These are phyloP conservation scores for Lucifuga dentata DNA, from an alignment of 2,113 vertebrate genomes.

Conservation along the genomic window DNA sequence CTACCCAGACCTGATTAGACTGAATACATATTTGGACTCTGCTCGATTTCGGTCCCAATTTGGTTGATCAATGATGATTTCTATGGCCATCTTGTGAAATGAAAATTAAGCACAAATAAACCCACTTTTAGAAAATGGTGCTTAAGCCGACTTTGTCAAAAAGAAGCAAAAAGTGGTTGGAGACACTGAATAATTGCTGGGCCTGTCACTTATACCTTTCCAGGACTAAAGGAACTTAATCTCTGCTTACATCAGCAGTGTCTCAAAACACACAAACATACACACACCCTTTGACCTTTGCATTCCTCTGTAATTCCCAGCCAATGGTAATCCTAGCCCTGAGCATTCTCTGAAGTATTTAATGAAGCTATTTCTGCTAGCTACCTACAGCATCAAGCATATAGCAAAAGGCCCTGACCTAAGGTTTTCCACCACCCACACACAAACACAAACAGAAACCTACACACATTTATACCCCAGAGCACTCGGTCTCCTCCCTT, in stretches of 20 bases:
- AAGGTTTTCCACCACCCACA: constrained; percentile 56
- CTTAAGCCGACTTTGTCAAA: neutral
- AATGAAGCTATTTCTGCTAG: constrained; percentile 50
- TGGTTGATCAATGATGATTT: no score
- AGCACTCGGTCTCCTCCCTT: constrained; percentile 42
- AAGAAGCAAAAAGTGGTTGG: neutral
- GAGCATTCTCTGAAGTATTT: constrained; percentile 55
- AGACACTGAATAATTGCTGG: neutral
- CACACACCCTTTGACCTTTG: constrained; percentile 50
- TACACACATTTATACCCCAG: constrained; percentile 35
- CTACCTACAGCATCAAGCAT: constrained; percentile 50
- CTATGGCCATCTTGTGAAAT: neutral
- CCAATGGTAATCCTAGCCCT: constrained; percentile 56
- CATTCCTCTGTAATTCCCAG: constrained; percentile 58
- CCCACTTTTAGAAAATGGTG: neutral
- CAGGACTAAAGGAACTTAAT: constrained; percentile 2
- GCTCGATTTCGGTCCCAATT: no score
- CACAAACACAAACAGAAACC: constrained; percentile 18
- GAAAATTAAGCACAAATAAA: neutral
- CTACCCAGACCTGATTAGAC: no score
- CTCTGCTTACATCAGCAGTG: constrained; percentile 25
- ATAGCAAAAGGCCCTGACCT: constrained; percentile 61
- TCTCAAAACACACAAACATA: neutral
- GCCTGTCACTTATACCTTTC: neutral
- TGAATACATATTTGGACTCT: no score